A percentile compares a stretch with the other conserved stretches of the same genome.
Evolutionary conservation across 2,888 invertebrate genomes (phyloP).

Genomic region (Ferdinandea cuprea): DNA sequence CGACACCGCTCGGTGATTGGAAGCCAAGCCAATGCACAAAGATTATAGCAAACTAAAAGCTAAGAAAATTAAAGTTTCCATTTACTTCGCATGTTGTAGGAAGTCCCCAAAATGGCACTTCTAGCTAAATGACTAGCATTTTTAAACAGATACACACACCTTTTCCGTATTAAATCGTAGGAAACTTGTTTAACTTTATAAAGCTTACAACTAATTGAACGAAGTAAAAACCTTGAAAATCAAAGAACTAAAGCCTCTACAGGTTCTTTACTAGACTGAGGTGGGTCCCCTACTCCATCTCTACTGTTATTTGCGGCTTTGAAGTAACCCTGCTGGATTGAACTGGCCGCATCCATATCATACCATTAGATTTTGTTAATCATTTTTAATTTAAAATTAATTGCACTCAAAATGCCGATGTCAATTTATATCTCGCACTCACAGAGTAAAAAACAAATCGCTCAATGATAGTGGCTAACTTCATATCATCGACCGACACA

Average conservation of each 20-base stretch:
- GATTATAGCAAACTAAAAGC: no score
- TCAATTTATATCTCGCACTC: conserved; percentile 57
- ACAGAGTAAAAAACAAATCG: conserved; percentile 35
- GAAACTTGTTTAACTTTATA: no score
- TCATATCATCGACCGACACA: conserved; percentile 1
- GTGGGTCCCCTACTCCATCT: conserved; percentile 22
- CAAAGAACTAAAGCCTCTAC: not conserved
- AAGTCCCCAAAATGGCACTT: no score
- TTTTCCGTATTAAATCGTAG: no score
- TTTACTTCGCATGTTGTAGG: no score
- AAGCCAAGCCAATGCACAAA: no score
- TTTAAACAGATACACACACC: no score
- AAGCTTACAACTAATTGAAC: not conserved
- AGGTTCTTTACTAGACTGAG: conserved; percentile 1
- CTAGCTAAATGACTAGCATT: no score
- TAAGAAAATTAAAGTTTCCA: no score
- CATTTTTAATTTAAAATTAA: conserved; percentile 71
- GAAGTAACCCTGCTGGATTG: not conserved
- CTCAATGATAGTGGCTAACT: conserved; percentile 15
- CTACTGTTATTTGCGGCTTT: conserved; percentile 20
- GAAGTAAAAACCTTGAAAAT: not conserved
- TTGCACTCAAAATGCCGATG: conserved; percentile 65
- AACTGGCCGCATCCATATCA: conserved; percentile 36
- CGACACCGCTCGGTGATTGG: no score
- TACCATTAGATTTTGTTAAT: conserved; percentile 54